A percentile compares a stretch with the other conserved stretches of the same genome.
Conservation (phyloP, 1,140 invertebrate species). For the Monomorium pharaonis region DNA sequence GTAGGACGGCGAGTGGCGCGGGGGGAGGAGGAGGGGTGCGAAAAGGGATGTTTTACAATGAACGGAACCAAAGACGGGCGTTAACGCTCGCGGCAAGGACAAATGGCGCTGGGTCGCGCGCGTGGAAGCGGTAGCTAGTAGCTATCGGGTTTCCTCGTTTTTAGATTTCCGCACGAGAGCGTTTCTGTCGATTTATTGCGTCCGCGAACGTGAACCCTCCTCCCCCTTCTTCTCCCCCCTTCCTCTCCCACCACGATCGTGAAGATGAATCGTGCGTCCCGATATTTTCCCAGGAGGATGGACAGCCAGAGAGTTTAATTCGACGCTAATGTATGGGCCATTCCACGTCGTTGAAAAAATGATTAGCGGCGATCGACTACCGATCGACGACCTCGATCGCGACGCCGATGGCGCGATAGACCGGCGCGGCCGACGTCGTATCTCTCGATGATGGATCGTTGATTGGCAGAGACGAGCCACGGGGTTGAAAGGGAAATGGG, state of each 20-base stretch:
- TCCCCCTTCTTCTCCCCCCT: background rate
- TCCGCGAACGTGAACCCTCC: background rate
- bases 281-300: background rate
- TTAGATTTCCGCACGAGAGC: slow-evolving; percentile 60
- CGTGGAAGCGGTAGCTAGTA: slow-evolving; percentile 23
- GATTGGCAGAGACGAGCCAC: slow-evolving; percentile 80
- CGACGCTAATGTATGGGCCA: slow-evolving; percentile 32
- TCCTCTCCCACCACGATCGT: background rate
- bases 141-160: slow-evolving; percentile 39
- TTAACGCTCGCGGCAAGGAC: slow-evolving; percentile 79
- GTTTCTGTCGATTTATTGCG: slow-evolving; percentile 54
- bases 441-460: slow-evolving; percentile 82
- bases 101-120: slow-evolving; percentile 73
- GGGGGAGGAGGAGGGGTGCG: slow-evolving; percentile 61
- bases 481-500: slow-evolving; percentile 83
- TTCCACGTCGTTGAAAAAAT: slow-evolving; percentile 26
- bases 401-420: slow-evolving; percentile 57
- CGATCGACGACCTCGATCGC: slow-evolving; percentile 16
- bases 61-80: slow-evolving; percentile 76
- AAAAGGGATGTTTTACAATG: slow-evolving; percentile 84
- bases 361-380: slow-evolving; percentile 59
- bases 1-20: slow-evolving; percentile 56
- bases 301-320: slow-evolving; percentile 2
- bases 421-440: slow-evolving; percentile 48
- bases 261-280: slow-evolving; percentile 9